phyloP scores from a whole-genome alignment of 2,113 vertebrate genomes.

The Chloropsis hardwickii region DNA sequence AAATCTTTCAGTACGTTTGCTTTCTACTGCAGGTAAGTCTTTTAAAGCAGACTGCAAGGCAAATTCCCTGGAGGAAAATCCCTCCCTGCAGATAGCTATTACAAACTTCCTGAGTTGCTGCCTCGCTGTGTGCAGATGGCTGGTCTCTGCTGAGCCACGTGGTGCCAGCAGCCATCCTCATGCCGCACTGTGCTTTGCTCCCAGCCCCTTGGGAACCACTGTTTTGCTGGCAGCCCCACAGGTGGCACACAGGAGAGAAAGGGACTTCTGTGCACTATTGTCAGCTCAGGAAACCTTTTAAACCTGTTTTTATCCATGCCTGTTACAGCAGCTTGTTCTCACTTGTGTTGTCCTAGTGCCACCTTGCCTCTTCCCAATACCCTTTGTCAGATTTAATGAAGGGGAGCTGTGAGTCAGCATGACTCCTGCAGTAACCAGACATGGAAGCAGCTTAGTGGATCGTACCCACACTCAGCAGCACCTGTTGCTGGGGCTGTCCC shows the following conservation, averaged over 20 bases:
- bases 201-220: rapidly evolving
- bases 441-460: not conserved
- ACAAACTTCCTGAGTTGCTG: not conserved
- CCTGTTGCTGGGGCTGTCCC: not conserved
- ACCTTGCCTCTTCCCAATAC: not conserved
- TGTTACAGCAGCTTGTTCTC: not conserved
- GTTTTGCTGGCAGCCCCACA: not conserved
- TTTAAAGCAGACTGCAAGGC: not conserved
- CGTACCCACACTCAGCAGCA: not conserved
- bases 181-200: rapidly evolving
- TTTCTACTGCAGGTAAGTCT: not conserved
- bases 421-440: not conserved
- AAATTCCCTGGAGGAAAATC: not conserved
- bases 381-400: not conserved
- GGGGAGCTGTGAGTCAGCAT: not conserved
- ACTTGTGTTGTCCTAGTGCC: not conserved
- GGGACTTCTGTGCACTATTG: rapidly evolving
- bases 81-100: not conserved
- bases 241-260: not conserved
- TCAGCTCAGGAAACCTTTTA: not conserved
- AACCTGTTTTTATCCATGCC: not conserved
- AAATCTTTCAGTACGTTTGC: not conserved
- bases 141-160: not conserved
- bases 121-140: rapidly evolving
- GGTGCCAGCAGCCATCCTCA: not conserved